These are phyloP conservation scores for Coranthus polyacanthus DNA, from an alignment of 2,797 vertebrate species.

Conservation along the genomic window DNA sequence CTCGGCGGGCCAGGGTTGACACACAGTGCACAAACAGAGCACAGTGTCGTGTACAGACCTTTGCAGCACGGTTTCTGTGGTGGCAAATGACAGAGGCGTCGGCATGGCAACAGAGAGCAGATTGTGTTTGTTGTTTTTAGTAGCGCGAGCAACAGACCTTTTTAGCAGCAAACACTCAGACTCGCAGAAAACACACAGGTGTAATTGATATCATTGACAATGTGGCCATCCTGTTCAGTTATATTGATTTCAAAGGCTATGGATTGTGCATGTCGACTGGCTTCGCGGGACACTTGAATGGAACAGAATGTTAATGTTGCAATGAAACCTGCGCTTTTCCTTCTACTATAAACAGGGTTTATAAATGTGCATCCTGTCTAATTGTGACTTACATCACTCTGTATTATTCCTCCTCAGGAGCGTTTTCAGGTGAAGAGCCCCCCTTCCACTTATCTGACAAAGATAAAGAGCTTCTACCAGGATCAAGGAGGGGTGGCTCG, in stretches of 20 bases:
- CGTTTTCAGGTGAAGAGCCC: constrained; percentile 98
- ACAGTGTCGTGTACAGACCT: constrained; percentile 16
- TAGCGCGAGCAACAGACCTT: neutral
- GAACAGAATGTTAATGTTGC: no score
- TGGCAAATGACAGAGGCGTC: constrained; percentile 41
- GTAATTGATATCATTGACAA: neutral
- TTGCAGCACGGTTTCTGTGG: constrained; percentile 45
- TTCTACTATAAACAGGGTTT: no score
- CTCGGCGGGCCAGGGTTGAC: constrained; percentile 14
- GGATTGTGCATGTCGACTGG: no score
- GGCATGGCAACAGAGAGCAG: constrained; percentile 66
- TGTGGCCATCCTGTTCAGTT: neutral
- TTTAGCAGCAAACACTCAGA: neutral
- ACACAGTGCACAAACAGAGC: constrained; percentile 13
- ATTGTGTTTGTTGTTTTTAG: constrained; percentile 38
- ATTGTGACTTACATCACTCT: no score
- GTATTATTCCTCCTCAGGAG: constrained; percentile 84
- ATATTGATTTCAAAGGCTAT: neutral
- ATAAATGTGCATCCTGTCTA: no score
- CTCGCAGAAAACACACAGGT: neutral
- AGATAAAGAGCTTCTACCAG: constrained; percentile 93
- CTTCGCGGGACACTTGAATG: no score
- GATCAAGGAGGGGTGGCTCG: constrained; percentile 92
- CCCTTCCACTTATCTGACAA: constrained; percentile 92
- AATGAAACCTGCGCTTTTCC: no score